Evolutionary conservation across 53 echinoderm and acorn worm genomes (phyloP).

Genomic region (Mesocentrotus franciscanus): DNA sequence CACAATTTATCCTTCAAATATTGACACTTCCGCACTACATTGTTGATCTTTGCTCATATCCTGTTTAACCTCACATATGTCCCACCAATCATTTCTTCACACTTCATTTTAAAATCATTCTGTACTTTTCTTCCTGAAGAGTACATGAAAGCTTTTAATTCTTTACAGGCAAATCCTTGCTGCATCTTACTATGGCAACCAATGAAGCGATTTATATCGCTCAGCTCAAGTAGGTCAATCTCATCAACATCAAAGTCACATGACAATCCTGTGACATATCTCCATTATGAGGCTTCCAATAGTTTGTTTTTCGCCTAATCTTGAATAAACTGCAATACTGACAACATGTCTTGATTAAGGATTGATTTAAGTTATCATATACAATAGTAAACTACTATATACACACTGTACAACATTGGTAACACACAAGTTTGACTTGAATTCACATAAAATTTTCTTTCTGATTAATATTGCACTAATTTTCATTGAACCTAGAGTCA

Average conservation of each 20-base stretch:
- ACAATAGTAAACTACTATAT: conserved; percentile 57
- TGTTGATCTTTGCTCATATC: not conserved
- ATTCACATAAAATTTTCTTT: conserved; percentile 27
- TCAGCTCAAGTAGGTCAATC: not conserved
- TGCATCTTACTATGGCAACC: not conserved
- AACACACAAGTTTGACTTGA: conserved; percentile 57
- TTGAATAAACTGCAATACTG: conserved; percentile 1
- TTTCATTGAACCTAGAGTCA: not conserved
- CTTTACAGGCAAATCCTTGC: not conserved
- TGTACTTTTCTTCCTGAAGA: not conserved
- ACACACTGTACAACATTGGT: conserved; percentile 59
- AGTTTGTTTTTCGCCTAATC: not conserved
- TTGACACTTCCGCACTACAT: not conserved
- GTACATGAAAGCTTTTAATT: not conserved
- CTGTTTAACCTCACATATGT: not conserved
- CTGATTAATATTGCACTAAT: conserved; percentile 56
- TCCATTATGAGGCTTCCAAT: not conserved
- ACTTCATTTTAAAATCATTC: not conserved
- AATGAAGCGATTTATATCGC: not conserved
- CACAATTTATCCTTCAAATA: not conserved
- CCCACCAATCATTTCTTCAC: not conserved
- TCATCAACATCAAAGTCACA: not conserved
- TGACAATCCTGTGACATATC: not conserved
- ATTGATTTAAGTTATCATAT: conserved; percentile 6
- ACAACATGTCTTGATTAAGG: not conserved